Conservation (phyloP, 2,888 invertebrate genomes). For the Chelonus formosanus region DNA sequence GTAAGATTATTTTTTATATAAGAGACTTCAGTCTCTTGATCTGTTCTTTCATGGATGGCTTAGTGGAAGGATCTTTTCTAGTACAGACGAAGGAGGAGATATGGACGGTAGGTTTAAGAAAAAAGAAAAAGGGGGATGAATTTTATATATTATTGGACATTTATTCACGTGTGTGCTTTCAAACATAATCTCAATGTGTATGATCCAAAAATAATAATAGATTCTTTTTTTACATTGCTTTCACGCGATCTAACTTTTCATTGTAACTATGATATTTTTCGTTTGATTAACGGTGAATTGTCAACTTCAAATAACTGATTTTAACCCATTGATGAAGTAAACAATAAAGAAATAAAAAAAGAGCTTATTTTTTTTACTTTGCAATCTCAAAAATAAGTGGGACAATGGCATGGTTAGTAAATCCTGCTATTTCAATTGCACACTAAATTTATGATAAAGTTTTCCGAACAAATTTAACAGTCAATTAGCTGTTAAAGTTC, state of each 20-base stretch:
- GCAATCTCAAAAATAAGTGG: no score
- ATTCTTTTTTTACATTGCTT: neutral
- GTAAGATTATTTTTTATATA: conserved; percentile 31
- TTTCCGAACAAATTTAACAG: conserved; percentile 54
- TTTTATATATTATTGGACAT: conserved; percentile 11
- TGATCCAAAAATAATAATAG: neutral
- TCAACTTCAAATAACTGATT: no score
- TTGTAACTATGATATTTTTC: neutral
- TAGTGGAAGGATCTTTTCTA: conserved; percentile 35
- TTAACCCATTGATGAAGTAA: no score
- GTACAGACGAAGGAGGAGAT: neutral
- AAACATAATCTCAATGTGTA: conserved; percentile 1
- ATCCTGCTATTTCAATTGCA: no score
- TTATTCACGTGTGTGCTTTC: neutral
- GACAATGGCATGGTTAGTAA: no score
- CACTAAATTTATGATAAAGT: no score
- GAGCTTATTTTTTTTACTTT: no score
- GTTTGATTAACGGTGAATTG: no score
- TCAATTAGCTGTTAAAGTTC: conserved; percentile 57
- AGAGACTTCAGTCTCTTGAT: conserved; percentile 41
- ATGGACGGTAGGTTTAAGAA: neutral
- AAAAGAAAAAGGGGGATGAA: neutral
- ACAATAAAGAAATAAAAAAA: no score
- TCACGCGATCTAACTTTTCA: conserved; percentile 7
- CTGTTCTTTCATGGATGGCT: conserved; percentile 59